phyloP scores from a whole-genome alignment of 1,140 invertebrate species.

The Hetaerina americana region DNA sequence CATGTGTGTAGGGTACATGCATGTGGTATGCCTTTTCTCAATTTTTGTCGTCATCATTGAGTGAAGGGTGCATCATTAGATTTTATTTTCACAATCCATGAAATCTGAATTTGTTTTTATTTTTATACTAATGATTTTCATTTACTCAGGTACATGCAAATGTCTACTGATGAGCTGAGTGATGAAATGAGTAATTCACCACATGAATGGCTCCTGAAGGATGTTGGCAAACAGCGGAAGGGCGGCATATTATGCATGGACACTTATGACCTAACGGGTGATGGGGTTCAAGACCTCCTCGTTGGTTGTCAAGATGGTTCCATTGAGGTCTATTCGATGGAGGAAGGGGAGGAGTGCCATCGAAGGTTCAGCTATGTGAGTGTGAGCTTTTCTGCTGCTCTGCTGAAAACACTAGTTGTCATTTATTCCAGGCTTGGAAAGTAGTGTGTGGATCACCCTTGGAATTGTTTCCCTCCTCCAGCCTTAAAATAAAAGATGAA shows the following conservation, averaged over 20 bases:
- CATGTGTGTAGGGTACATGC: too few relatives aligned
- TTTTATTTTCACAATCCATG: too few relatives aligned
- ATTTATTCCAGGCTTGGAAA: too few relatives aligned
- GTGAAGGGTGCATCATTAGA: too few relatives aligned
- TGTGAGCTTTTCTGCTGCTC: too few relatives aligned
- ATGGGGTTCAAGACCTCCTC: slow-evolving; percentile 49
- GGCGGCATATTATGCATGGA: slow-evolving; percentile 44
- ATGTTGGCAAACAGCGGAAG: slow-evolving; percentile 26
- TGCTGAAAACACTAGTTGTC: too few relatives aligned
- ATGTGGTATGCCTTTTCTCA: too few relatives aligned
- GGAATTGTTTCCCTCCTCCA: too few relatives aligned
- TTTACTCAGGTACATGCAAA: not conserved
- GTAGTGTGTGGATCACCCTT: too few relatives aligned
- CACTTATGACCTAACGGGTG: slow-evolving; percentile 51
- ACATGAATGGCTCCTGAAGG: slow-evolving; percentile 28
- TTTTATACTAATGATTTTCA: not conserved
- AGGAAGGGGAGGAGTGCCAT: slow-evolving; percentile 29
- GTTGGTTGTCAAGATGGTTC: slow-evolving; percentile 49
- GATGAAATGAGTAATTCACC: not conserved
- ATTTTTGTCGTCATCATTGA: too few relatives aligned
- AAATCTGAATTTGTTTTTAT: too few relatives aligned
- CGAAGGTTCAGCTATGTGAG: not conserved
- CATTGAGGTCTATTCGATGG: slow-evolving; percentile 41
- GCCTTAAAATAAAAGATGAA: too few relatives aligned
- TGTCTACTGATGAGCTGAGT: not conserved